Evolutionary conservation across 2,797 vertebrate genomes (phyloP).

Genomic region (Tragopan temminckii): DNA sequence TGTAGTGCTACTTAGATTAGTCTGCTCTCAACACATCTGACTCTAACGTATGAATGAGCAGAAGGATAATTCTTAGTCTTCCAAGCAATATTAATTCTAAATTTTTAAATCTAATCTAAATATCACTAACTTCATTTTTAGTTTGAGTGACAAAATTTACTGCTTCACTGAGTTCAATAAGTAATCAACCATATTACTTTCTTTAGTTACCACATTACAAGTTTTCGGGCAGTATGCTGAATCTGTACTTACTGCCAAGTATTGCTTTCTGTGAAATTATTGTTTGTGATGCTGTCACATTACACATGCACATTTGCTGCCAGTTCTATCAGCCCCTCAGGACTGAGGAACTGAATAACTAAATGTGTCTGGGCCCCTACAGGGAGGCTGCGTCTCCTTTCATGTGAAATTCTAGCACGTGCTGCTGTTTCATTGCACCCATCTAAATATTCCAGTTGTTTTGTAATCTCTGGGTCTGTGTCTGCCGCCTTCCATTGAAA

Average conservation of each 20-base stretch:
- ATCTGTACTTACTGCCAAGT: slow-evolving; percentile 15
- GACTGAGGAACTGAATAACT: background rate
- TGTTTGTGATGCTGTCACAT: background rate
- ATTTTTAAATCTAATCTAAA: background rate
- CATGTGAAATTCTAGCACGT: background rate
- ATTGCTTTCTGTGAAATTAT: slow-evolving; percentile 11
- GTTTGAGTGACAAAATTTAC: slow-evolving; percentile 41
- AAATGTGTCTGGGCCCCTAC: background rate
- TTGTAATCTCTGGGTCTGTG: background rate
- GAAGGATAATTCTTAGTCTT: slow-evolving; percentile 24
- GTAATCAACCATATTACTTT: slow-evolving; percentile 29
- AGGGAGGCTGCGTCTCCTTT: background rate
- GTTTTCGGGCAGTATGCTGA: slow-evolving; percentile 24
- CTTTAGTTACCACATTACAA: slow-evolving; percentile 10
- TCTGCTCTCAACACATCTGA: background rate
- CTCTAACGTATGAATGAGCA: slow-evolving; percentile 5
- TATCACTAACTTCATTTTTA: slow-evolving; percentile 36
- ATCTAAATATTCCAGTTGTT: background rate
- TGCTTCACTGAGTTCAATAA: slow-evolving; percentile 8
- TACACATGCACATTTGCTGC: background rate
- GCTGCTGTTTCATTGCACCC: background rate
- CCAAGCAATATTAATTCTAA: slow-evolving; percentile 1
- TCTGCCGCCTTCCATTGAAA: background rate
- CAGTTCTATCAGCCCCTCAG: background rate
- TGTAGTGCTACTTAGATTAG: background rate